Conservation (phyloP, 2,797 vertebrate genomes). For the Lophotriccus pileatus region DNA sequence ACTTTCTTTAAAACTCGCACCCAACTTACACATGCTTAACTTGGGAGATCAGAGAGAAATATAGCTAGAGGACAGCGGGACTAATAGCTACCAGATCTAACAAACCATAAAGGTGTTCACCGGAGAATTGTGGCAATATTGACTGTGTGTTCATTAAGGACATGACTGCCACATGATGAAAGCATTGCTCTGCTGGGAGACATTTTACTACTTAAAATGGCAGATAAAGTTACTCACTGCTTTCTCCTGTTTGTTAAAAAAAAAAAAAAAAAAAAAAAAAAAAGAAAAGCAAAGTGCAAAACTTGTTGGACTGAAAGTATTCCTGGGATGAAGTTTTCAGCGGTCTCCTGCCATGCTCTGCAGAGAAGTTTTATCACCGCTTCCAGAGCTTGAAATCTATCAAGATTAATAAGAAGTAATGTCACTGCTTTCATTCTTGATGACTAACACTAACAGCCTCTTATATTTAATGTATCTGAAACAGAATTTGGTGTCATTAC, state of each 20-base stretch:
- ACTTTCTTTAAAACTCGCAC: constrained; percentile 45
- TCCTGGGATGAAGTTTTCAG: neutral
- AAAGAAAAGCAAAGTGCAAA: neutral
- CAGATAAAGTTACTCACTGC: neutral
- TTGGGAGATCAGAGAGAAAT: constrained; percentile 56
- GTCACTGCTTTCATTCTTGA: constrained; percentile 42
- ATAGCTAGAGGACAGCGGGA: constrained; percentile 37
- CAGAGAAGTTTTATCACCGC: constrained; percentile 5
- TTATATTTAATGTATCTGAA: constrained; percentile 45
- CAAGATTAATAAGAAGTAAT: constrained; percentile 59
- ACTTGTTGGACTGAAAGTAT: neutral
- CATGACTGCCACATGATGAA: constrained; percentile 35
- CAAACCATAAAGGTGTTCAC: constrained; percentile 53
- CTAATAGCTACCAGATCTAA: constrained; percentile 59
- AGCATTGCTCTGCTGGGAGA: constrained; percentile 11
- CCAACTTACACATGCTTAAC: constrained; percentile 40
- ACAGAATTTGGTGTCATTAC: constrained; percentile 42
- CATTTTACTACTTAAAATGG: constrained; percentile 38
- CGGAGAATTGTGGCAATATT: constrained; percentile 54
- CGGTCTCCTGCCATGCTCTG: neutral
- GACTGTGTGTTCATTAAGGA: constrained; percentile 55
- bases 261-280: neutral
- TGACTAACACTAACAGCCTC: constrained; percentile 51
- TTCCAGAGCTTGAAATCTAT: constrained; percentile 36
- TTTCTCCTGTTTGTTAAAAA: neutral